Evolutionary conservation across 2,888 invertebrate genomes (phyloP), one percentile per base, ranked within the genome.

Genomic region (Limnephilus marmoratus): DNA sequence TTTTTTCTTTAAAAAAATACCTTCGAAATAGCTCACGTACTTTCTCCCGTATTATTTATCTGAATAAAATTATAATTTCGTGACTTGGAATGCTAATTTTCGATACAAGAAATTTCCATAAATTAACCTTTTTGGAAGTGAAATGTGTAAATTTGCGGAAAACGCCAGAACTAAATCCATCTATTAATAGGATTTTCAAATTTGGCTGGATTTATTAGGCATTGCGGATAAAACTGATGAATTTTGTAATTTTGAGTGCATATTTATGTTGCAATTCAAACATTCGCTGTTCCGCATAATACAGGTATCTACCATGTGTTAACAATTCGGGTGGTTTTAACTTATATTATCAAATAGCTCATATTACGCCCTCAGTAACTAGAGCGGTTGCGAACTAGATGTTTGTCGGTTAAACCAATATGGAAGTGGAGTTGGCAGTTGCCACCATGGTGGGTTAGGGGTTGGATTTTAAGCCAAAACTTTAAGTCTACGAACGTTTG

Each of bases 391-490:
- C 53, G 29, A 68, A 87, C 53, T 87, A 68, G 18, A 53, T 34
- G 15, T 87, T 53, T 49, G 53, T 31, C 29, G 87, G 49, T 53
- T 53, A 68, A 53, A n/a, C 53, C 53, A 31, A 87, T 87, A 68
- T 87, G 31, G 24, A 53, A 86, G 68, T 49, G 12, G 29, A 49
- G 45, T 31, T 29, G 9, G 34, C 87, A 49, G 29, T 15, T 45
- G 7, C 7, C 41, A 29, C 41, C 37, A 13, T 15, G 49, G 81
- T 15, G 49, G 88, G 68, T 15, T 37, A 24, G 37, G 37, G 41
- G 88, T 80, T 80, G 80, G 80, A 80, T 37, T 37, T 89, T 81
- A 89, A 89, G 81, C 81, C 88, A 37, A 89, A 89, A 89, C 29
- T 89, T 89, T n/a, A 80, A 88, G 81, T 34, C 81, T 80, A 31